These are phyloP conservation scores for Actenoides lindsayi DNA, from an alignment of 2,113 vertebrate genomes.

Conservation along the genomic window DNA sequence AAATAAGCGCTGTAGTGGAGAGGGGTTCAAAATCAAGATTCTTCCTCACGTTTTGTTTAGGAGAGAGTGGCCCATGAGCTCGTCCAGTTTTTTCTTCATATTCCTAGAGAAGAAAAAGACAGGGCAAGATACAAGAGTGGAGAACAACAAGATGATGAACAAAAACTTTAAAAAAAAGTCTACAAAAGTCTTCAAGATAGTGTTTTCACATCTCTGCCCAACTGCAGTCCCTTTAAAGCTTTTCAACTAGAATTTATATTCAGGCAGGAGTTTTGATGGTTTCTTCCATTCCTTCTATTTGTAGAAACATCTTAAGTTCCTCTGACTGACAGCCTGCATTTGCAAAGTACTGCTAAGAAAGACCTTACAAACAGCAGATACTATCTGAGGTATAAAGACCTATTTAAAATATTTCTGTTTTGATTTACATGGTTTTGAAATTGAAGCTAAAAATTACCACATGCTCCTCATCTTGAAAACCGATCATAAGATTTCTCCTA, in stretches of 20 bases:
- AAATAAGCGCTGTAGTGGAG: slow-evolving; percentile 96
- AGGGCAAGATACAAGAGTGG: background rate
- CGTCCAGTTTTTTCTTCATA: slow-evolving; percentile 91
- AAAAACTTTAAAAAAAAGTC: background rate
- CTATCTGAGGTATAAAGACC: background rate
- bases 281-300: background rate
- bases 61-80: slow-evolving; percentile 84
- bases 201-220: background rate
- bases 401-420: background rate
- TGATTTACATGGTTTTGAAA: background rate
- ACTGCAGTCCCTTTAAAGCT: background rate
- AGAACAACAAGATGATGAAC: background rate
- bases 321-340: background rate
- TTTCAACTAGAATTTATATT: background rate
- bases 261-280: background rate
- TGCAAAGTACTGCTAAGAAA: background rate
- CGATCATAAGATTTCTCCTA: background rate
- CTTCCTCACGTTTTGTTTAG: slow-evolving; percentile 91
- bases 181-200: background rate
- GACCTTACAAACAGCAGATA: background rate
- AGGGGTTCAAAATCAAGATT: slow-evolving; percentile 94
- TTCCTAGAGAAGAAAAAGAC: slow-evolving; percentile 81
- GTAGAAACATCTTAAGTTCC: background rate
- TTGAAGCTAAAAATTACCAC: background rate
- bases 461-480: background rate